phyloP scores from a whole-genome alignment of 2,113 vertebrate species.

The Geococcyx californianus region DNA sequence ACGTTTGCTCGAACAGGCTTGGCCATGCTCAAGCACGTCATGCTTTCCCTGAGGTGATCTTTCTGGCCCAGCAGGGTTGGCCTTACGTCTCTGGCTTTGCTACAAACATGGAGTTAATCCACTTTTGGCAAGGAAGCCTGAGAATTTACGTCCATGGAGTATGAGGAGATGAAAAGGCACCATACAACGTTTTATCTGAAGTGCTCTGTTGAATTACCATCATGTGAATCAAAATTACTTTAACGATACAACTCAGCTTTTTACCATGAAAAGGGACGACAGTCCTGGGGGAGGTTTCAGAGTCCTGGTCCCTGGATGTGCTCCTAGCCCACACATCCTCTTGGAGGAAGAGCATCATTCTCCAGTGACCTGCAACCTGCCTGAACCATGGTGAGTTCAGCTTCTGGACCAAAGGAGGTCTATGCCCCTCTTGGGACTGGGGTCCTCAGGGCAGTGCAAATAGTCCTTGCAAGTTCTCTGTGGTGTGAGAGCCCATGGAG shows the following conservation, averaged over 20 bases:
- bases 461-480: not conserved
- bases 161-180: constrained; percentile 49
- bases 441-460: accelerated
- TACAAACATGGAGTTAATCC: constrained; percentile 32
- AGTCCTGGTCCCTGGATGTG: not conserved
- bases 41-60: not conserved
- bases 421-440: not conserved
- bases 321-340: not conserved
- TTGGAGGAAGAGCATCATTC: not conserved
- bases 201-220: constrained; percentile 28
- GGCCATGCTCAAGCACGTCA: not conserved
- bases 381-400: accelerated
- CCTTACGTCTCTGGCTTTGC: constrained; percentile 19
- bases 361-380: not conserved
- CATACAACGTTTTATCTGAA: not conserved
- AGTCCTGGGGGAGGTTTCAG: not conserved
- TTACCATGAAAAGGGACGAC: not conserved
- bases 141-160: not conserved
- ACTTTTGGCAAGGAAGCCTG: not conserved
- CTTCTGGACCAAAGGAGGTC: not conserved
- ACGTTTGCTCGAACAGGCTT: not conserved
- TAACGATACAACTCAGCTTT: not conserved
- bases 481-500: not conserved
- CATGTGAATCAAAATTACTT: not conserved
- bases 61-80: not conserved